Base-by-base conservation (phyloP, 2,113 vertebrate species). In the Mormyrus iriodes region DNA sequence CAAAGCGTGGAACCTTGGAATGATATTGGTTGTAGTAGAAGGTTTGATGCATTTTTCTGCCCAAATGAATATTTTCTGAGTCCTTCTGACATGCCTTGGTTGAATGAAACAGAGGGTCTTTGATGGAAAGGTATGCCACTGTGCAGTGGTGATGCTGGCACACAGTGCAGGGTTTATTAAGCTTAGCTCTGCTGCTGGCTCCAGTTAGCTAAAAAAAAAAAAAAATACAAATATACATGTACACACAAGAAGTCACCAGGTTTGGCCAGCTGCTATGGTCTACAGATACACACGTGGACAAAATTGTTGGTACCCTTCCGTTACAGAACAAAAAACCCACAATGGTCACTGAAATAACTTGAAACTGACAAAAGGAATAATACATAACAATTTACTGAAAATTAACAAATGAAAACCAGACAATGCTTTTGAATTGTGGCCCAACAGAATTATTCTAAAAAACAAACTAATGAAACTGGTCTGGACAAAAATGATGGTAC, bases 61-160 rank as follows among this genome's bases (percentile, higher is more conserved):
- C 8, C 39, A 84, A 48, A 44, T 24, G 21, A 21, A 12, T 83
- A 9, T 84, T 48, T 84, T 84, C 27, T 44, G 39, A 24, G 82
- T 8, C 44, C 44, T 10, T 84, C 39, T 48, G 82, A 24, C 39
- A 42, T n/a, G 9, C 82, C 42, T 84, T 84, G 73, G 15, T 79
- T 79, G 61, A 69, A 69, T 69, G 61, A 69, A 69, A 69, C 61
- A 69, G 42, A 82, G 76, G 76, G 76, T 82, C 76, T 39, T 82
- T 82, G 82, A 84, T 84, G 44, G 44, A 48, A 84, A 84, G 39
- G 82, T 84, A 24, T 13, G 1, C 44, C 39, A 46, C 79, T 84
- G 82, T 84, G 21, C 39, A 84, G 39, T 44, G 82, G 19, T 84
- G 42, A 84, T 84, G 42, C 17, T 21, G 5, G 42, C 35, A 44